Evolutionary conservation across 2,113 vertebrate genomes (phyloP).

Genomic region (Psephotus haematonotus): DNA sequence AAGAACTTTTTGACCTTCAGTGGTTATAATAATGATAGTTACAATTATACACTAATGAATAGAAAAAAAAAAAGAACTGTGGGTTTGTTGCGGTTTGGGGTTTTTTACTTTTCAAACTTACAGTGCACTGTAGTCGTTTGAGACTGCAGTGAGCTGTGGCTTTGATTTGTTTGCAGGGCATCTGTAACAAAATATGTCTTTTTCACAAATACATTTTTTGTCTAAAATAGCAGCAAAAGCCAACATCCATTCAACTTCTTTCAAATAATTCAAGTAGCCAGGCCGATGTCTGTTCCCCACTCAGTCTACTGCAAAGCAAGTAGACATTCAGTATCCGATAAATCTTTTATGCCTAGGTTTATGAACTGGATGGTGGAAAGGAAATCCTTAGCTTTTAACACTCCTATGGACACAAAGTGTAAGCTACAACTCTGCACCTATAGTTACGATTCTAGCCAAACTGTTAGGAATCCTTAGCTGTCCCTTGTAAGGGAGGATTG

Average conservation of each 20-base stretch:
- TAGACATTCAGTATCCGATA: not conserved
- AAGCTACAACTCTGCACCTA: not conserved
- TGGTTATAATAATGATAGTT: not conserved
- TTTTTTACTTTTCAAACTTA: not conserved
- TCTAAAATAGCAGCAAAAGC: not conserved
- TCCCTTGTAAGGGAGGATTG: not conserved
- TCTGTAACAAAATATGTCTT: not conserved
- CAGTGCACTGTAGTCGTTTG: not conserved
- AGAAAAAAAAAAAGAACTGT: not conserved
- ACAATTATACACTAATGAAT: not conserved
- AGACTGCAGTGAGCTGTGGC: not conserved
- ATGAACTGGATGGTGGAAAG: not conserved
- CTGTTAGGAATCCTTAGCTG: not conserved
- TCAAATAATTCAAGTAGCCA: not conserved
- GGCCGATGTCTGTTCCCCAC: not conserved
- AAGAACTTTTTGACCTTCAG: not conserved
- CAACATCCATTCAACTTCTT: not conserved
- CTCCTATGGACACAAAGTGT: not conserved
- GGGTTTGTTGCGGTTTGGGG: not conserved
- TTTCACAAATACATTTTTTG: not conserved
- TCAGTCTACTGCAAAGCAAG: not conserved
- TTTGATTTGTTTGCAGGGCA: not conserved
- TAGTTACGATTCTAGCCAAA: not conserved
- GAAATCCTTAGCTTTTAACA: not conserved
- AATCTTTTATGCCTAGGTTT: not conserved